Evolutionary conservation across 2,888 invertebrate genomes (phyloP).

Genomic region (Heliconius ethilla): DNA sequence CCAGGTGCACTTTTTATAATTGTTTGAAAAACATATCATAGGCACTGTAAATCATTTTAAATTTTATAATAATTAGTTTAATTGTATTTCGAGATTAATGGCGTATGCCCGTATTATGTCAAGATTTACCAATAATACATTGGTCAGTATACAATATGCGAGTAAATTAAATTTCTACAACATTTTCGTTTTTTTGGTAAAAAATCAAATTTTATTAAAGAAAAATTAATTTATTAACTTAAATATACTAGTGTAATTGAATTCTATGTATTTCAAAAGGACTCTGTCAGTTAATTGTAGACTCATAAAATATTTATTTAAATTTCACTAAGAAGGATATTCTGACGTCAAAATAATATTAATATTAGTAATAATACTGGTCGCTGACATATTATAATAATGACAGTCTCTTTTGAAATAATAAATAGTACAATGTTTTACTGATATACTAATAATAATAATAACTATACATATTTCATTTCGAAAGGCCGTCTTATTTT

Average conservation of each 20-base stretch:
- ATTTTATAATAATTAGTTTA: conserved; percentile 24
- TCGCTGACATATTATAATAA: not conserved
- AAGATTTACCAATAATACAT: not conserved
- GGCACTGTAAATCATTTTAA: conserved; percentile 35
- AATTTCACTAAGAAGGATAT: not conserved
- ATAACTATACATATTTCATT: conserved; percentile 1
- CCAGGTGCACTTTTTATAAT: conserved; percentile 34
- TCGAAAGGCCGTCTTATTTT: conserved; percentile 9
- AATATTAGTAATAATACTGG: not conserved
- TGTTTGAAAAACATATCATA: conserved; percentile 40
- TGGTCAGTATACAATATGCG: conserved; percentile 16
- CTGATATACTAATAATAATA: conserved; percentile 7
- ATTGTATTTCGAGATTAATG: conserved; percentile 27
- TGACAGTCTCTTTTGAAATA: conserved; percentile 2
- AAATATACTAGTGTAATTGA: conserved; percentile 19
- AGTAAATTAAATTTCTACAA: conserved; percentile 8
- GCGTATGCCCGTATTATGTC: conserved; percentile 12
- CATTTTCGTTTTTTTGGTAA: conserved; percentile 9
- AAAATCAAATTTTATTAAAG: conserved; percentile 10
- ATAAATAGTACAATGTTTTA: conserved; percentile 11
- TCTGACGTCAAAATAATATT: not conserved
- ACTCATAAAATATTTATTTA: conserved; percentile 8
- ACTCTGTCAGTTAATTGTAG: not conserved
- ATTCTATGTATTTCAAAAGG: conserved; percentile 7
- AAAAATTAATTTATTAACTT: conserved; percentile 20